Evolutionary conservation across 1,140 invertebrate genomes (phyloP).

Genomic region (Hylaeus anthracinus): DNA sequence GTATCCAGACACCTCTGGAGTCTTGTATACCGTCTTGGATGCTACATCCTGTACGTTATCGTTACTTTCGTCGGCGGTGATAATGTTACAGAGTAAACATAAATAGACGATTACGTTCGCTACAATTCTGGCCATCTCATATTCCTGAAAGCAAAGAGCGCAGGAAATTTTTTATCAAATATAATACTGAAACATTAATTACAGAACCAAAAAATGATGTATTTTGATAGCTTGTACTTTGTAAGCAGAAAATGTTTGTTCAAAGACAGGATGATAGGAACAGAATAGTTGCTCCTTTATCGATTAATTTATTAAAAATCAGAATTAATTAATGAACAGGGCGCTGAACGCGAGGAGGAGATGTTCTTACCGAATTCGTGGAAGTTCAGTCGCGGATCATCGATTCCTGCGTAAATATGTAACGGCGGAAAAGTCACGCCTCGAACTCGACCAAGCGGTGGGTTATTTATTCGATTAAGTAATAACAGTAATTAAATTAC

Average conservation of each 20-base stretch:
- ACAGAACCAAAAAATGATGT: too few relatives aligned
- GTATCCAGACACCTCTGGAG: slow-evolving; percentile 82
- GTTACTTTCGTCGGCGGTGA: slow-evolving; percentile 40
- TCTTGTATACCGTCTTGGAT: slow-evolving; percentile 78
- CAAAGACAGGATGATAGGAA: too few relatives aligned
- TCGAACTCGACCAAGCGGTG: neutral
- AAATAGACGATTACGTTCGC: slow-evolving; percentile 42
- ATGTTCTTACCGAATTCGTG: slow-evolving; percentile 25
- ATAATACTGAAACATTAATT: too few relatives aligned
- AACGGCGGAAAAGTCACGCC: neutral
- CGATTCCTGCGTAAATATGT: neutral
- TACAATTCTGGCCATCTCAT: slow-evolving; percentile 63
- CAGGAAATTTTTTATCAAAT: neutral
- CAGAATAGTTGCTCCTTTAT: too few relatives aligned
- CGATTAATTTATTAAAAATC: too few relatives aligned
- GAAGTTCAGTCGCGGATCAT: neutral
- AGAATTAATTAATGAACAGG: too few relatives aligned
- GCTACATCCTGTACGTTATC: slow-evolving; percentile 24
- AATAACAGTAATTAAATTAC: slow-evolving; percentile 40
- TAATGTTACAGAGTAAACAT: slow-evolving; percentile 33
- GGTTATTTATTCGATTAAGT: slow-evolving; percentile 35
- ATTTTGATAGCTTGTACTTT: too few relatives aligned
- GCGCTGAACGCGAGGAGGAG: neutral
- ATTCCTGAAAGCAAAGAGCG: slow-evolving; percentile 50
- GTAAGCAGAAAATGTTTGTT: too few relatives aligned